Conservation (phyloP, 2,888 invertebrate species). For the Erebia epiphron region DNA sequence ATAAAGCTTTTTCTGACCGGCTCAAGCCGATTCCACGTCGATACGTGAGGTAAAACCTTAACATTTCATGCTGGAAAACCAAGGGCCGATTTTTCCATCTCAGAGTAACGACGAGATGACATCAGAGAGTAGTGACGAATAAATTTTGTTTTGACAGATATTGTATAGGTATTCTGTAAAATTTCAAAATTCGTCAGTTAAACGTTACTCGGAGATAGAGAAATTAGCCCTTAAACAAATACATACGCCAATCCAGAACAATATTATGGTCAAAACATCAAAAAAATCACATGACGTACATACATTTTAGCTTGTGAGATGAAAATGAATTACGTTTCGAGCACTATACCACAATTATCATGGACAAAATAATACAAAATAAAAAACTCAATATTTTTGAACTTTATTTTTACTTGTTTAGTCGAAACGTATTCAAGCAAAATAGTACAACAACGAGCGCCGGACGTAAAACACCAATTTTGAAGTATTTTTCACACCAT, state of each 20-base stretch:
- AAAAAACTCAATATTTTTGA: too few relatives aligned
- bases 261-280: not conserved
- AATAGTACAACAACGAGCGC: constrained; percentile 25
- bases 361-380: too few relatives aligned
- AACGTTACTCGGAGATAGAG: too few relatives aligned
- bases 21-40: too few relatives aligned
- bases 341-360: too few relatives aligned
- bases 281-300: constrained; percentile 3
- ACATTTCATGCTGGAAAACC: constrained; percentile 9
- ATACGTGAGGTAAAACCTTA: too few relatives aligned
- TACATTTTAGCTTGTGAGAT: constrained; percentile 12
- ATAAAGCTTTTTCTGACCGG: too few relatives aligned
- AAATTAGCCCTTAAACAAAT: not conserved
- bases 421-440: constrained; percentile 31
- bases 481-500: constrained; percentile 44
- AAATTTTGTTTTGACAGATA: too few relatives aligned
- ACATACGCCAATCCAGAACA: constrained; percentile 13
- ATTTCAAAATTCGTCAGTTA: too few relatives aligned
- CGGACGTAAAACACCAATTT: constrained; percentile 34
- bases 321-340: constrained; percentile 19
- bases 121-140: too few relatives aligned
- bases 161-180: too few relatives aligned
- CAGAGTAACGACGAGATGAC: too few relatives aligned
- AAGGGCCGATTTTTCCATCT: not conserved
- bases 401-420: constrained; percentile 1